phyloP scores from a whole-genome alignment of 2,797 vertebrate species.

The Lacerta agilis region DNA sequence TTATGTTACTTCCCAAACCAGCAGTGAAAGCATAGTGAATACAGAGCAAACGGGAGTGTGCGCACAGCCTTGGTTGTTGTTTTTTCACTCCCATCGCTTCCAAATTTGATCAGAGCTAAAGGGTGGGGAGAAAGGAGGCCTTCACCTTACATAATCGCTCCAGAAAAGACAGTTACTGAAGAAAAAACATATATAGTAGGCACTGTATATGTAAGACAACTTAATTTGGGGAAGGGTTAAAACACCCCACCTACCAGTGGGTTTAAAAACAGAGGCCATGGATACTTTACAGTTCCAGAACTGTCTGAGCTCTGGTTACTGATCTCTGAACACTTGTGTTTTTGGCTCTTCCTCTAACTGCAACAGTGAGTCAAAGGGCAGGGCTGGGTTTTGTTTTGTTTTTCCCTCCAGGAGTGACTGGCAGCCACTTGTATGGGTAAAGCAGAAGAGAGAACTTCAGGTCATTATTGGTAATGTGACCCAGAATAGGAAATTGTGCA shows the following conservation, averaged over 20 bases:
- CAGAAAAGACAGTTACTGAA: not conserved
- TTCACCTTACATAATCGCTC: not conserved
- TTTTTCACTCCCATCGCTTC: not conserved
- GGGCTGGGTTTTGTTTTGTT: not conserved
- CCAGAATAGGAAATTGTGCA: not conserved
- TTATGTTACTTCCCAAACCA: too few relatives aligned
- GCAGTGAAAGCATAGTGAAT: too few relatives aligned
- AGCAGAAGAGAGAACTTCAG: not conserved
- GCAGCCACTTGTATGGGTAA: not conserved
- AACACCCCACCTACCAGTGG: not conserved
- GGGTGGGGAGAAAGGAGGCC: not conserved
- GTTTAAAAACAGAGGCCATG: not conserved
- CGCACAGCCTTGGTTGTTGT: too few relatives aligned
- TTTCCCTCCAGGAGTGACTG: not conserved
- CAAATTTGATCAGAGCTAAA: not conserved
- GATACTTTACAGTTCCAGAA: not conserved
- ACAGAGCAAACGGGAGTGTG: too few relatives aligned
- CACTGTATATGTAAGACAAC: too few relatives aligned
- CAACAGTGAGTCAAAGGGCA: not conserved
- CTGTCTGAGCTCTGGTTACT: too few relatives aligned
- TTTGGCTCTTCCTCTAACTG: not conserved
- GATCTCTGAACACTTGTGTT: not conserved
- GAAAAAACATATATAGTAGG: too few relatives aligned
- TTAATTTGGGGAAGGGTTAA: not conserved
- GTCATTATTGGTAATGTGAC: not conserved